Percentiles rank a stretch among this genome's conserved stretches.
Conservation (phyloP, 2,113 vertebrate species). For the Eurypyga helias region DNA sequence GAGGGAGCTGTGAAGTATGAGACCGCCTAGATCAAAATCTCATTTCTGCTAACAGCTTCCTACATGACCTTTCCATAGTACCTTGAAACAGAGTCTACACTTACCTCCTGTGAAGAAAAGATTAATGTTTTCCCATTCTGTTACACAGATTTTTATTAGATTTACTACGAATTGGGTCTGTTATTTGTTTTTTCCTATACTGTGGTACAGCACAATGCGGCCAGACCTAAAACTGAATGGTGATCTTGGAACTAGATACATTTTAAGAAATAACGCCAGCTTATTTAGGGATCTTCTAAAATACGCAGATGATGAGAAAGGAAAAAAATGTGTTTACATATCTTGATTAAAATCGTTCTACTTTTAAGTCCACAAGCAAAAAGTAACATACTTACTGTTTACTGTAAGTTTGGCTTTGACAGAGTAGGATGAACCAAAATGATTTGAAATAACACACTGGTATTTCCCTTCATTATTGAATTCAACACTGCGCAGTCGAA, state of each 20-base stretch:
- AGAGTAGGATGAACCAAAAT: slow-evolving; percentile 96
- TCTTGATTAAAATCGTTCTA: background rate
- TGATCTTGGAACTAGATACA: background rate
- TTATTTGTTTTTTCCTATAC: background rate
- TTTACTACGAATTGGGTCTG: background rate
- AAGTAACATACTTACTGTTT: slow-evolving; percentile 86
- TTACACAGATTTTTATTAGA: background rate
- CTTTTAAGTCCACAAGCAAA: background rate
- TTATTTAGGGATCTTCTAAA: background rate
- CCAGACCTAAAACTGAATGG: background rate
- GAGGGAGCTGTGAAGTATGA: background rate
- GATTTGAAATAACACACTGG: slow-evolving; percentile 98
- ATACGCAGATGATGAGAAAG: background rate
- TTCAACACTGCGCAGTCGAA: slow-evolving; percentile 87
- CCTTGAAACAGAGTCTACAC: background rate
- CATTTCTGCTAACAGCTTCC: background rate
- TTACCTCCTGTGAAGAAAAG: background rate
- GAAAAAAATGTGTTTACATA: background rate
- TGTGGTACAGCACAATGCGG: background rate
- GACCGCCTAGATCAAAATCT: background rate
- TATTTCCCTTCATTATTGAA: slow-evolving; percentile 93
- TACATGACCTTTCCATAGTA: background rate
- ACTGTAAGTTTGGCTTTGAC: slow-evolving; percentile 95
- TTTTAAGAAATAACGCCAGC: background rate
- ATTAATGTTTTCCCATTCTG: background rate